phyloP scores from a whole-genome alignment of 1,140 invertebrate genomes.

The Drosophila ananassae region DNA sequence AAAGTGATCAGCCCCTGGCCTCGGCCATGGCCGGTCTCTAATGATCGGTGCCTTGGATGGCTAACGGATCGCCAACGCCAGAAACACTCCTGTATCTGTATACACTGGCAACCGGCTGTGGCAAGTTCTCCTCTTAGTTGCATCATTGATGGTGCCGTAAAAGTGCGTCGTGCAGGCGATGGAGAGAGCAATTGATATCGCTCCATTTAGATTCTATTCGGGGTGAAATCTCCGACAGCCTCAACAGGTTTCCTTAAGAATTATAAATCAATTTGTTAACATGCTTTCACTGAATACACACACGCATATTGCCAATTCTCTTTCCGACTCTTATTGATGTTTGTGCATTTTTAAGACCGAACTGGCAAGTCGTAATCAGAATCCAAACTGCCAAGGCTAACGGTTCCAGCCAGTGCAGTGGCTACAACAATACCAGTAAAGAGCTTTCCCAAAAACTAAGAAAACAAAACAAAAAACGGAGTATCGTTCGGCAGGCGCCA shows the following conservation, averaged over 20 bases:
- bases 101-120: conserved; percentile 48
- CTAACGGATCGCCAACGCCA: conserved; percentile 29
- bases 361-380: conserved; percentile 27
- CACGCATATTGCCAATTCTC: conserved; percentile 31
- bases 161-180: conserved; percentile 60
- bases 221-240: conserved; percentile 43
- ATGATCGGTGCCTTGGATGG: conserved; percentile 17
- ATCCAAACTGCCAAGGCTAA: conserved; percentile 34
- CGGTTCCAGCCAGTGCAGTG: conserved; percentile 34
- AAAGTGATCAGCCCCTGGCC: conserved; percentile 41
- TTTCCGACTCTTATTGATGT: conserved; percentile 4
- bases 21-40: conserved; percentile 23
- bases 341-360: not conserved
- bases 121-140: conserved; percentile 41
- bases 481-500: conserved; percentile 32
- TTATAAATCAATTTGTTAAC: conserved; percentile 48
- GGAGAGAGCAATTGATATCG: conserved; percentile 24
- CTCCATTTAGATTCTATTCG: conserved; percentile 52
- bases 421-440: conserved; percentile 41
- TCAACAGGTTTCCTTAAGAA: conserved; percentile 54
- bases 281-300: conserved; percentile 64
- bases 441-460: conserved; percentile 39
- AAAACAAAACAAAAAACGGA: conserved; percentile 4
- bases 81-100: conserved; percentile 18
- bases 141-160: conserved; percentile 61